Percentiles rank a stretch among this genome's conserved stretches.
phyloP scores from a whole-genome alignment of 2,888 invertebrate genomes.

The Erpobdella octoculata region DNA sequence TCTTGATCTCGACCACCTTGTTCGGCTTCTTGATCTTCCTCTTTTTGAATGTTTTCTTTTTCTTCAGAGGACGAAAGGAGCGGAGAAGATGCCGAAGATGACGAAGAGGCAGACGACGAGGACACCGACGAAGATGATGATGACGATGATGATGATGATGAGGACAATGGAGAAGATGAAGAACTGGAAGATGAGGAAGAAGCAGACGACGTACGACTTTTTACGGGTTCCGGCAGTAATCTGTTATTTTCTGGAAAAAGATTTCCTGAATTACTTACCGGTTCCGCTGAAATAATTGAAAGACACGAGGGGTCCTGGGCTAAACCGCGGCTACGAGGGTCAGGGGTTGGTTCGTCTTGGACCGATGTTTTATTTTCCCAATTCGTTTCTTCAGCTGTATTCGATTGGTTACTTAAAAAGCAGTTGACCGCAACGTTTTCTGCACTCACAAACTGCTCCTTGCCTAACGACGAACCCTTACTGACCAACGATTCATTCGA shows the following conservation, averaged over 20 bases:
- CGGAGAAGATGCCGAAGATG: not conserved
- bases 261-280: conserved; percentile 2
- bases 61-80: not conserved
- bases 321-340: not conserved
- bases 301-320: not conserved
- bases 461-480: not conserved
- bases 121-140: conserved; percentile 6
- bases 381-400: not conserved
- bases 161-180: not conserved
- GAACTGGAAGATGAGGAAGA: conserved; percentile 11
- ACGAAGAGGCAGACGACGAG: conserved; percentile 4
- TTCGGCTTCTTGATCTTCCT: too few relatives aligned
- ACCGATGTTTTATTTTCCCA: not conserved
- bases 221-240: not conserved
- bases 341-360: not conserved
- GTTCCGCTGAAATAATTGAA: too few relatives aligned
- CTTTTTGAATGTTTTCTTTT: not conserved
- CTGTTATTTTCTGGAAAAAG: not conserved
- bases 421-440: not conserved
- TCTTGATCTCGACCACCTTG: too few relatives aligned
- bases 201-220: not conserved
- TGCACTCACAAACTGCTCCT: not conserved
- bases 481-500: conserved; percentile 4
- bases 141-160: not conserved
- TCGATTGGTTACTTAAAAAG: not conserved